Conservation (phyloP, 2,113 vertebrate species). For the Notarius quadriscutis region DNA sequence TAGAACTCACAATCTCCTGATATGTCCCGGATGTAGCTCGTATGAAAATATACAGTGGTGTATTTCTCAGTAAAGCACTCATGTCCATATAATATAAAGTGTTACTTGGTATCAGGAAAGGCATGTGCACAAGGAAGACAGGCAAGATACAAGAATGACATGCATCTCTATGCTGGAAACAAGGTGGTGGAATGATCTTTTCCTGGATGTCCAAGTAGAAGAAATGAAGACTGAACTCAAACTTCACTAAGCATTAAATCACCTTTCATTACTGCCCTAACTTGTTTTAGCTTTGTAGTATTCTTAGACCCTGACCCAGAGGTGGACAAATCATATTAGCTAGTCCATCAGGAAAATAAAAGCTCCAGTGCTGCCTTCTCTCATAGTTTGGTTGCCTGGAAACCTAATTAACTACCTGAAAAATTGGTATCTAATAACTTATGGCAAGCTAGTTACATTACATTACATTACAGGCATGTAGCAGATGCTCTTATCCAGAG, state of each 20-base stretch:
- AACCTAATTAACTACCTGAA: not conserved
- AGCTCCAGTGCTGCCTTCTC: not conserved
- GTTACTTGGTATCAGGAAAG: not conserved
- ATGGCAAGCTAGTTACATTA: not conserved
- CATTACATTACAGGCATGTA: no score
- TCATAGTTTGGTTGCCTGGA: not conserved
- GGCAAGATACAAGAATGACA: not conserved
- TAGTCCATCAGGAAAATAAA: not conserved
- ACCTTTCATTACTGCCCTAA: not conserved
- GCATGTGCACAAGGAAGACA: not conserved
- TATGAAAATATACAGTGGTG: no score
- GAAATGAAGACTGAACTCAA: not conserved
- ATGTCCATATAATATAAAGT: no score
- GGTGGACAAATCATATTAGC: not conserved
- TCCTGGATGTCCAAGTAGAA: not conserved
- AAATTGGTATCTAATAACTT: not conserved
- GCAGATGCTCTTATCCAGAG: no score
- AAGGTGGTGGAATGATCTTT: not conserved
- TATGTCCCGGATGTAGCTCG: no score
- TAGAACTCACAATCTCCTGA: no score
- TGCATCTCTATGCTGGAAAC: not conserved
- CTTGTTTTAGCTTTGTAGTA: not conserved
- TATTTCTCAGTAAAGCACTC: no score
- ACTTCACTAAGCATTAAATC: not conserved
- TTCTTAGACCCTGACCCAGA: not conserved